Evolutionary conservation across 2,888 invertebrate species (phyloP).

Genomic region (Branchipolynoe longqiensis): DNA sequence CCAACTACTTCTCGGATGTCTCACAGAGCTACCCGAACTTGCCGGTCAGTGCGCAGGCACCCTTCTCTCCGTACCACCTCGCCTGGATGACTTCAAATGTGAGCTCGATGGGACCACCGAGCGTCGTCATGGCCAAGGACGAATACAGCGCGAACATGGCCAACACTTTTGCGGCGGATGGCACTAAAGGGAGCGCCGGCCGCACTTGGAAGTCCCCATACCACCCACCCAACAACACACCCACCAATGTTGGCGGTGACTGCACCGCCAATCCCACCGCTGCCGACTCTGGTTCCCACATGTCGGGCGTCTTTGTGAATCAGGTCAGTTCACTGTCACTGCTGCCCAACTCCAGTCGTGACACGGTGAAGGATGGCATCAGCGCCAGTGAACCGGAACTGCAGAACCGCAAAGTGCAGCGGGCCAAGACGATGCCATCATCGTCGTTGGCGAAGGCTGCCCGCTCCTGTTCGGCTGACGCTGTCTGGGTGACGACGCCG

Average conservation of each 20-base stretch:
- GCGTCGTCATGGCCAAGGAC: background rate
- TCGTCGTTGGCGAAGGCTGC: background rate
- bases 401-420: background rate
- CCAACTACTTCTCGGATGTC: background rate
- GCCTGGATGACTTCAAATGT: conserved; percentile 69
- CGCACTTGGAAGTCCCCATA: conserved; percentile 69
- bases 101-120: too few species aligned
- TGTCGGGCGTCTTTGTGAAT: background rate
- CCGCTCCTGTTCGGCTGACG: background rate
- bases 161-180: background rate
- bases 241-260: too few species aligned
- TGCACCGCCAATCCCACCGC: conserved; percentile 71
- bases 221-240: conserved; percentile 73
- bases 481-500: background rate
- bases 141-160: background rate
- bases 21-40: conserved; percentile 58
- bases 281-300: conserved; percentile 63
- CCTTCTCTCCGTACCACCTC: conserved; percentile 71
- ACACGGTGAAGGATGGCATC: background rate
- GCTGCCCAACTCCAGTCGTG: background rate
- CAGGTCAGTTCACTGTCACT: conserved; percentile 15
- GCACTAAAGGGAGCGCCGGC: conserved; percentile 60
- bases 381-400: conserved; percentile 17
- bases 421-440: too few species aligned
- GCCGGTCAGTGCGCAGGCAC: conserved; percentile 66